Base-by-base conservation (phyloP, 2,888 invertebrate species). In the Leptopilina syphax region DNA sequence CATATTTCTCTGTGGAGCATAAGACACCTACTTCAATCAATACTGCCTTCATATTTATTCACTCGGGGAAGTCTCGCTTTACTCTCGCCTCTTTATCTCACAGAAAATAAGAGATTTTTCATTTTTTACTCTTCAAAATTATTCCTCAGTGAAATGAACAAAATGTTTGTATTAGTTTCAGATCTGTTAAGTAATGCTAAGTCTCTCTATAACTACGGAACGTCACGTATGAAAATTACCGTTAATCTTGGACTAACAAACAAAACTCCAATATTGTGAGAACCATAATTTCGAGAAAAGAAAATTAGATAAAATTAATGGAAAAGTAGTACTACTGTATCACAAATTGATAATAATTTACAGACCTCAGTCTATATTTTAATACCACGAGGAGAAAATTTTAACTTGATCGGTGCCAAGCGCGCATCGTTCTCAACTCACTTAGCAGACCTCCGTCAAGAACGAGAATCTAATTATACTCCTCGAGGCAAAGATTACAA, bases 11-110 rank as follows among this genome's bases (percentile, higher is more conserved):
- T 92, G 92, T 83, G 88, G 88, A 86, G 85, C 85, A 90, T 90
- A 90, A 91, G 89, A 88, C 88, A 88, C 89, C 91, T 91, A 90
- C 89, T 91, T 91, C 89, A 91, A 90, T 91, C 87, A 89, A 90
- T 89, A 90, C 88, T 89, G 89, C 87, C 88, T 80, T 82, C 80
- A 44, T 9, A 41, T 24, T 18, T 3, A 60, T 78, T 41, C 12
- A 73, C n/a, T 24, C 44, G 10, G 66, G 9, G 27, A 3, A 57
- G 18, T 18, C 18, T 18, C 27, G 3, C 18, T 57, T 7, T 57
- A 57, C 57, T 5, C 73, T 57, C n/a, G 54, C 57, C 54, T 57
- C 34, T 57, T 65, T 13, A 34, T 34, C 34, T 34, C 34, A 34
- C 34, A 12, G 24, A 3, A 13, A 13, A 54, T 63, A 24, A 34